Conservation (phyloP, 2,113 vertebrate genomes). For the Microcebus tavaratra region DNA sequence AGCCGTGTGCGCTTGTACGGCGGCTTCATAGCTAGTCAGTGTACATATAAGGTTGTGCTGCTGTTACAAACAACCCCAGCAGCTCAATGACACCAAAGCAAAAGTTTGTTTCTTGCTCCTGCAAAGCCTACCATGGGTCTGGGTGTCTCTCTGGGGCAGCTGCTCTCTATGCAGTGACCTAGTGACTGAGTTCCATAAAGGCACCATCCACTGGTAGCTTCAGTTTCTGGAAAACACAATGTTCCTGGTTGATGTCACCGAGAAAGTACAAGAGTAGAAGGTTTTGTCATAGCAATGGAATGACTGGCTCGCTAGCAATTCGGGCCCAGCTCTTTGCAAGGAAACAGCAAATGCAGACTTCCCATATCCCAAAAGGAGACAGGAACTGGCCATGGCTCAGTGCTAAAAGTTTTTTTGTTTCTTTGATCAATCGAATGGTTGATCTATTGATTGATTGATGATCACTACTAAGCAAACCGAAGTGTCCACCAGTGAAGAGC, state of each 20-base stretch:
- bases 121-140: background rate
- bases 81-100: background rate
- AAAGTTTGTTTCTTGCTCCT: background rate
- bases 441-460: background rate
- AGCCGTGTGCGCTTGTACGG: fast-evolving
- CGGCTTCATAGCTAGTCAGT: background rate
- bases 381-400: background rate
- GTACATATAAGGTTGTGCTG: background rate
- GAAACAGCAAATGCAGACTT: background rate
- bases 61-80: background rate
- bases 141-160: background rate
- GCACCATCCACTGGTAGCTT: fast-evolving
- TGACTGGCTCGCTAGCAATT: background rate
- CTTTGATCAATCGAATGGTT: background rate
- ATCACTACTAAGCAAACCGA: background rate
- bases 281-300: background rate
- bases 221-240: background rate
- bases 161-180: fast-evolving
- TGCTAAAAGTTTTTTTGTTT: background rate
- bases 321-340: background rate
- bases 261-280: background rate
- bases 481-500: background rate
- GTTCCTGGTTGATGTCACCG: background rate
- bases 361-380: background rate
- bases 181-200: fast-evolving